Evolutionary conservation across 2,888 invertebrate genomes (phyloP).

Genomic region (Thysanoteuthis rhombus): DNA sequence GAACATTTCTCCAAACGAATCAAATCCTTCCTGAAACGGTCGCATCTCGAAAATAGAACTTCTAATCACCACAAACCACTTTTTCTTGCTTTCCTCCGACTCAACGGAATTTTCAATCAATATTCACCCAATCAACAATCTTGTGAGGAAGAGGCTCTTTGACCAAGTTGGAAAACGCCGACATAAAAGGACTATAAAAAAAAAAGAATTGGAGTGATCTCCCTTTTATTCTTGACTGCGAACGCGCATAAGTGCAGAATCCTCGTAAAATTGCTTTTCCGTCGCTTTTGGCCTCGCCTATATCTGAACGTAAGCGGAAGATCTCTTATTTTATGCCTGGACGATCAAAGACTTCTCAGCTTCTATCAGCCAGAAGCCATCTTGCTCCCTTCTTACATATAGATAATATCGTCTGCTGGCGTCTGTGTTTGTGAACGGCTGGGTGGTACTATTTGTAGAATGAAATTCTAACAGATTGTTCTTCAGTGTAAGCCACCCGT

Average conservation of each 20-base stretch:
- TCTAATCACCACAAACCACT: not conserved
- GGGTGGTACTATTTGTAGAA: not conserved
- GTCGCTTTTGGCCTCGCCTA: no score
- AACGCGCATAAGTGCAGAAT: not conserved
- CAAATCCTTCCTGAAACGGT: not conserved
- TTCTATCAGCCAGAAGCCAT: not conserved
- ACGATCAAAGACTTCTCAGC: not conserved
- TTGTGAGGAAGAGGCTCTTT: not conserved
- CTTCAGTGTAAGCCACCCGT: not conserved
- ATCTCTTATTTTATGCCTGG: not conserved
- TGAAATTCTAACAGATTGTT: not conserved
- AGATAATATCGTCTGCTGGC: not conserved
- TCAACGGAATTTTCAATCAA: not conserved
- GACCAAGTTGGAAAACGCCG: not conserved
- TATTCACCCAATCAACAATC: not conserved
- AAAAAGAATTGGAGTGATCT: not conserved
- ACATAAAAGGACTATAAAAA: not conserved
- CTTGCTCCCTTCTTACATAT: not conserved
- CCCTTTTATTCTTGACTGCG: not conserved
- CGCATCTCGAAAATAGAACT: not conserved
- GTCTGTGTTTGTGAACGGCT: not conserved
- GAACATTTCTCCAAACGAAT: not conserved
- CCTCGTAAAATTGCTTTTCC: not conserved
- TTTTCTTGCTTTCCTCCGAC: no score
- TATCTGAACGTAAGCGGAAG: not conserved